phyloP scores from a whole-genome alignment of 2,888 invertebrate species.

The Macaria notata region DNA sequence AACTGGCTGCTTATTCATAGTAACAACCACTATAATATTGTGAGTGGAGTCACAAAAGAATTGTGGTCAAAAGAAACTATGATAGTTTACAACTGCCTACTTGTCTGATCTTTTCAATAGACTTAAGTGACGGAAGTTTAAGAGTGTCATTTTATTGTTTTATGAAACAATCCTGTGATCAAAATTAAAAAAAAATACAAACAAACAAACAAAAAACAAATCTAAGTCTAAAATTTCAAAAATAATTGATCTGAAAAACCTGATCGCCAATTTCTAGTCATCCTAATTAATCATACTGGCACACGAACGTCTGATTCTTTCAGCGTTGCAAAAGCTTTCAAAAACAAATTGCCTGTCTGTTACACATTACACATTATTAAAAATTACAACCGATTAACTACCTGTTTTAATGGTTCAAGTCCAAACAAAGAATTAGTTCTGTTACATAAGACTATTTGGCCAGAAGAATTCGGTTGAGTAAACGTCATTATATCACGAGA shows the following conservation, averaged over 20 bases:
- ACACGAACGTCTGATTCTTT: no score
- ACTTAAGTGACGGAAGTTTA: no score
- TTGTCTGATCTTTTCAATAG: no score
- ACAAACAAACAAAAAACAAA: no score
- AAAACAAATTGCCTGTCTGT: constrained; percentile 16
- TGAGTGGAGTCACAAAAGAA: background rate
- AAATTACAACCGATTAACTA: constrained; percentile 19
- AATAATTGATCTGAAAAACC: no score
- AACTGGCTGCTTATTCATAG: background rate
- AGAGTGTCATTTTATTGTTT: no score
- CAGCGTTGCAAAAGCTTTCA: constrained; percentile 9
- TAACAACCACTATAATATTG: background rate
- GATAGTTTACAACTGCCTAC: background rate
- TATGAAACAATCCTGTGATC: no score
- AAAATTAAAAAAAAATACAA: background rate
- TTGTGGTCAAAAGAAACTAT: background rate
- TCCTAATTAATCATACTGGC: no score
- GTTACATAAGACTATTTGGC: constrained; percentile 15
- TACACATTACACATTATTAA: constrained; percentile 14
- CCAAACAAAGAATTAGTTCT: constrained; percentile 16
- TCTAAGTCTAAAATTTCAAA: no score
- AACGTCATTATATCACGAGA: constrained; percentile 6
- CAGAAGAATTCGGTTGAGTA: constrained; percentile 15
- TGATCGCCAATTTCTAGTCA: no score
- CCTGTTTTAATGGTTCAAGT: constrained; percentile 17